Evolutionary conservation across 2,888 invertebrate species (phyloP).

Genomic region (Hirtodrosophila trivittata): DNA sequence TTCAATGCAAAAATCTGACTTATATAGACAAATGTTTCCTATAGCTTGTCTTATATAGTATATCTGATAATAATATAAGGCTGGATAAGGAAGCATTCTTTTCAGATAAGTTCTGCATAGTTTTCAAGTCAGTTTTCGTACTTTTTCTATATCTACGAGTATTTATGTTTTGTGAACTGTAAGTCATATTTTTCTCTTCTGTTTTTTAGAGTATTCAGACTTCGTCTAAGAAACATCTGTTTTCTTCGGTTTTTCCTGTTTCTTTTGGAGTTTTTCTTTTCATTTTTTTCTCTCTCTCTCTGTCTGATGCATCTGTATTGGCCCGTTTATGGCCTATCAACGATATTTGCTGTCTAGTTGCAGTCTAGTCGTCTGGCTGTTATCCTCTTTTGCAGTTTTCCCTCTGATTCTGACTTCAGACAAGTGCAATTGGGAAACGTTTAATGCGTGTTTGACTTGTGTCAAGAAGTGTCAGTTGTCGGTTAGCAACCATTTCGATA

Average conservation of each 20-base stretch:
- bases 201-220: background rate
- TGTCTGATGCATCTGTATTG: conserved; percentile 24
- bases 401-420: conserved; percentile 21
- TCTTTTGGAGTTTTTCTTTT: too few relatives aligned
- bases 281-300: conserved; percentile 17
- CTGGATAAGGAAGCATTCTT: too few relatives aligned
- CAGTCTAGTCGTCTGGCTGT: conserved; percentile 6
- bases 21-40: too few relatives aligned
- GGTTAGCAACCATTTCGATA: conserved; percentile 10
- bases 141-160: too few relatives aligned
- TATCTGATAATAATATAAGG: too few relatives aligned
- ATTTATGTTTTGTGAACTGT: too few relatives aligned
- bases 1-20: too few relatives aligned
- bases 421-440: conserved; percentile 43
- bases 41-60: too few relatives aligned
- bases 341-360: conserved; percentile 5
- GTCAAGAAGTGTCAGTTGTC: conserved; percentile 18
- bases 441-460: conserved; percentile 46
- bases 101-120: too few relatives aligned
- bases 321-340: conserved; percentile 37
- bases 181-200: conserved; percentile 1
- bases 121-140: too few relatives aligned
- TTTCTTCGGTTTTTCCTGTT: background rate
- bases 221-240: conserved; percentile 4
- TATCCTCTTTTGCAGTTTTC: background rate